Percentiles rank a stretch among this genome's conserved stretches.
Evolutionary conservation across 2,113 vertebrate species (phyloP).

Genomic region (Laticauda colubrina): DNA sequence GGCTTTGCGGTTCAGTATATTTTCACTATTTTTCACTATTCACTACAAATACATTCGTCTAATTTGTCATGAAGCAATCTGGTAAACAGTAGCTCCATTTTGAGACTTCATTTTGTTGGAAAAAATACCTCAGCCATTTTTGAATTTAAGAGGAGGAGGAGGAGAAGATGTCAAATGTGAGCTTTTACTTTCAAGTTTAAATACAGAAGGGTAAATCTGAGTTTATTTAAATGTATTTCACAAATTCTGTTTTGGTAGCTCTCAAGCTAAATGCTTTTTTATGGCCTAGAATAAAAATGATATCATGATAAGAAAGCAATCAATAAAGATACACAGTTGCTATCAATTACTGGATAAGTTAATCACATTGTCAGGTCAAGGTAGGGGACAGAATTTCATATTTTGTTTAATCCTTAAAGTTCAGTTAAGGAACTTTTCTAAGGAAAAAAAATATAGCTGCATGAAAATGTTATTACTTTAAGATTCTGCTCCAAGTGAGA

Average conservation of each 20-base stretch:
- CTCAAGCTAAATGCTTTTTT: background rate
- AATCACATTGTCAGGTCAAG: background rate
- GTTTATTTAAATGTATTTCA: background rate
- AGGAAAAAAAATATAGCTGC: background rate
- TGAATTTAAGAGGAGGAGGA: background rate
- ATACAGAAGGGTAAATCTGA: background rate
- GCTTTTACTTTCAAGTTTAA: background rate
- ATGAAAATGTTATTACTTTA: background rate
- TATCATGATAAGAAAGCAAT: background rate
- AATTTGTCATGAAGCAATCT: background rate
- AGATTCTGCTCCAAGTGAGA: background rate
- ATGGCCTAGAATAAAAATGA: background rate
- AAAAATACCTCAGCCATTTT: background rate
- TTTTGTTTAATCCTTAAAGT: background rate
- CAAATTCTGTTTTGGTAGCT: background rate
- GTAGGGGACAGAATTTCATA: background rate
- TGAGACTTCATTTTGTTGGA: background rate
- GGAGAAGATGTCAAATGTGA: background rate
- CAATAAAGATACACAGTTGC: too few species aligned
- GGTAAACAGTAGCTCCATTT: background rate
- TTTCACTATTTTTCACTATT: constrained; percentile 3
- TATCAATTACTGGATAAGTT: too few species aligned
- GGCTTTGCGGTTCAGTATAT: background rate
- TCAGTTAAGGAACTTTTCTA: background rate
- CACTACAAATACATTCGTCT: background rate